Conservation (phyloP, 1,140 invertebrate genomes). For the Campoletis sonorensis region DNA sequence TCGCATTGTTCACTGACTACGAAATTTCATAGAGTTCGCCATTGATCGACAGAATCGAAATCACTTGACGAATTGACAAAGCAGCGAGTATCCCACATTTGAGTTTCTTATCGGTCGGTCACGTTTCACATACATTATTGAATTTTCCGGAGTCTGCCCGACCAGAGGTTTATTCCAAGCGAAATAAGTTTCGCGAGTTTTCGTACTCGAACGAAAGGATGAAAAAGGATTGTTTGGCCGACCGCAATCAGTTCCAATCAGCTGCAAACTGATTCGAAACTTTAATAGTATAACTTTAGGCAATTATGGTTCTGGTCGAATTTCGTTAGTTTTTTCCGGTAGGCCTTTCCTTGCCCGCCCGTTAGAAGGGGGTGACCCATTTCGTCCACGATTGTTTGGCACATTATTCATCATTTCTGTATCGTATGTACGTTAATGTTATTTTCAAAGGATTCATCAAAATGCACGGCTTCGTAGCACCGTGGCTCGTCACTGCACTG, state of each 20-base stretch:
- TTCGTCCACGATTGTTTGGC: neutral
- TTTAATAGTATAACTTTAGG: slow-evolving; percentile 28
- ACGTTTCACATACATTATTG: neutral
- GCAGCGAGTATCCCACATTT: neutral
- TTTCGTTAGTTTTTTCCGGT: neutral
- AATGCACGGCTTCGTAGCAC: neutral
- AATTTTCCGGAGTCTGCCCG: neutral
- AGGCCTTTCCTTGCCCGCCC: neutral
- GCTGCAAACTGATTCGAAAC: neutral
- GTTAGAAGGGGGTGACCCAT: neutral
- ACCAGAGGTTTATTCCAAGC: neutral
- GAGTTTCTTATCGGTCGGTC: neutral
- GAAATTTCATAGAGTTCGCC: neutral
- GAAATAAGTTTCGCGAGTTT: neutral
- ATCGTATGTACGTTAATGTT: neutral
- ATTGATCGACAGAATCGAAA: neutral
- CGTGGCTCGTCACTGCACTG: neutral
- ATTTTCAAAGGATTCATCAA: neutral
- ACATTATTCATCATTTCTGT: neutral
- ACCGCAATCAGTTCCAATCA: neutral
- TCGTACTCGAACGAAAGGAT: neutral
- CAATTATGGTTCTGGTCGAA: slow-evolving; percentile 17
- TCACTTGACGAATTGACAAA: neutral
- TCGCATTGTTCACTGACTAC: neutral
- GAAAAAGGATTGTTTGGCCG: neutral